phyloP scores from a whole-genome alignment of 1,140 invertebrate genomes.

The Carcinoscorpius rotundicauda region DNA sequence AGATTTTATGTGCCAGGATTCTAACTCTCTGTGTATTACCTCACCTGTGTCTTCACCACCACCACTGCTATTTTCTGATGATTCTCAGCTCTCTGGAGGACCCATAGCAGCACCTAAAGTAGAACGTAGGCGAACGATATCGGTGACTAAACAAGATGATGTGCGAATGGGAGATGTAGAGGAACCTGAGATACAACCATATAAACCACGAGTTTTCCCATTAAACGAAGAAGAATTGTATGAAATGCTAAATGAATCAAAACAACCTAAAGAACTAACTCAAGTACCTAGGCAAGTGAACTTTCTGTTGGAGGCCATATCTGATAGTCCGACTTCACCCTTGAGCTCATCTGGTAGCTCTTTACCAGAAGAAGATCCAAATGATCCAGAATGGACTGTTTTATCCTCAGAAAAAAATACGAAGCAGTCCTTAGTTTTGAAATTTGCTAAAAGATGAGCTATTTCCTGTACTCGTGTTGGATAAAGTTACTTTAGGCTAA shows the following conservation, averaged over 20 bases:
- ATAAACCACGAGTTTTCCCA: slow-evolving; percentile 59
- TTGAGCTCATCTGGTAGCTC: slow-evolving; percentile 38
- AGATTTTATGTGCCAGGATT: slow-evolving; percentile 1
- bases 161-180: slow-evolving; percentile 1
- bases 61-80: slow-evolving; percentile 21
- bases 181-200: slow-evolving; percentile 40
- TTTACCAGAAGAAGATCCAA: slow-evolving; percentile 46
- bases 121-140: neutral
- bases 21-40: neutral
- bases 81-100: neutral
- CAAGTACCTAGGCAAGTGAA: neutral
- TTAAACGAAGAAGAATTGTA: slow-evolving; percentile 52
- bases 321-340: slow-evolving; percentile 39
- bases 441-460: too few species aligned
- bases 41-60: neutral
- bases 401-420: too few species aligned
- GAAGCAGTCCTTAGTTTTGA: too few species aligned
- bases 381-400: slow-evolving; percentile 21
- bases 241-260: slow-evolving; percentile 46
- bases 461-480: too few species aligned
- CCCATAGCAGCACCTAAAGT: neutral
- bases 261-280: slow-evolving; percentile 25
- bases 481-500: too few species aligned
- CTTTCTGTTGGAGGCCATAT: neutral
- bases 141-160: neutral